Percentiles rank a stretch among this genome's conserved stretches.
Evolutionary conservation across 2,797 vertebrate genomes (phyloP).

Genomic region (Tragelaphus eurycerus): DNA sequence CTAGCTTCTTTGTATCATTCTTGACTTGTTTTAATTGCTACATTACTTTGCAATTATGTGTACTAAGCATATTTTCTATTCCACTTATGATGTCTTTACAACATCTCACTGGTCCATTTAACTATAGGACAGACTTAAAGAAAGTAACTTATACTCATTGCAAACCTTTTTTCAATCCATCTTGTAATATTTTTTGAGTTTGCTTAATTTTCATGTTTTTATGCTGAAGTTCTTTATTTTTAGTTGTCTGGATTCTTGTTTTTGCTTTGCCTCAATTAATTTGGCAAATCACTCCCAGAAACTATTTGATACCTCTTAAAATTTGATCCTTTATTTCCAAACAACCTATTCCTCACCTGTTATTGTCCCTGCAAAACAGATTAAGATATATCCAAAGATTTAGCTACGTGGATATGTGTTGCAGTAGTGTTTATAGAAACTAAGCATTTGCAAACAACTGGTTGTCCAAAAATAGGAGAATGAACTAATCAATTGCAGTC

Average conservation of each 20-base stretch:
- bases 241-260: background rate
- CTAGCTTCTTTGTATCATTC: background rate
- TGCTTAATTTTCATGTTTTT: background rate
- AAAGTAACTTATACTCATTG: background rate
- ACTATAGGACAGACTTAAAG: background rate
- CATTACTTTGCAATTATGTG: background rate
- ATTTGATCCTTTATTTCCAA: background rate
- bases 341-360: background rate
- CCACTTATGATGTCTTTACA: background rate
- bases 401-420: background rate
- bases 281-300: background rate
- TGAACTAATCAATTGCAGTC: background rate
- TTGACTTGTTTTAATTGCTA: background rate
- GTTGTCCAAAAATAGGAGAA: background rate
- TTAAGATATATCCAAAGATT: background rate
- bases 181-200: background rate
- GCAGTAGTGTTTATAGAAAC: background rate
- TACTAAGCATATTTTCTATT: background rate
- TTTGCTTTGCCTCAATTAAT: conserved; percentile 18
- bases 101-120: background rate
- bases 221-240: background rate
- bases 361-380: background rate
- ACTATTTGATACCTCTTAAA: background rate
- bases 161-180: background rate
- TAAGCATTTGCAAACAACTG: background rate